Evolutionary conservation across 2,113 vertebrate genomes (phyloP).

Genomic region (Indicator maculatus): DNA sequence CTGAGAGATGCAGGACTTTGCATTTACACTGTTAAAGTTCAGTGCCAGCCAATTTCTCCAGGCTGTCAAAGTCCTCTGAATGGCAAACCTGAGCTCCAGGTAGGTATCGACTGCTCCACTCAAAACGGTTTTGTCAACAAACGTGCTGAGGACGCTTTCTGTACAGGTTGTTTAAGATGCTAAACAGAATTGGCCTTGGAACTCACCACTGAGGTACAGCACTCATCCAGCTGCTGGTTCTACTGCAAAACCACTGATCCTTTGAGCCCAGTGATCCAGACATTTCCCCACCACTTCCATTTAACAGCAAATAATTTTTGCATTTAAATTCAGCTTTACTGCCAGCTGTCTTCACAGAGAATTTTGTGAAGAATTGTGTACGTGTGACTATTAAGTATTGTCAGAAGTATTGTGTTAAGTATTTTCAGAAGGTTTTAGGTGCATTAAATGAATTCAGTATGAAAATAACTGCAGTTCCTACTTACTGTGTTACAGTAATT

Average conservation of each 20-base stretch:
- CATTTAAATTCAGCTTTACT: not conserved
- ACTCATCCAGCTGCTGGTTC: not conserved
- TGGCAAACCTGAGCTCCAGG: not conserved
- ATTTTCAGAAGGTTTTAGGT: not conserved
- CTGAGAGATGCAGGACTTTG: not conserved
- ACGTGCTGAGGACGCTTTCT: not conserved
- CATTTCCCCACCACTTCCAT: not conserved
- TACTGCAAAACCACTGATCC: not conserved
- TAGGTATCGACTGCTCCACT: not conserved
- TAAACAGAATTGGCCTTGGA: not conserved
- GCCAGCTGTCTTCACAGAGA: not conserved
- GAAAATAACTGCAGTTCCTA: not conserved
- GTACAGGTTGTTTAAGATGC: not conserved
- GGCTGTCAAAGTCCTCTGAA: not conserved
- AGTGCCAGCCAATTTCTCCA: not conserved
- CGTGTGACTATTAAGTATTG: not conserved
- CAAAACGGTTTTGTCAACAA: not conserved
- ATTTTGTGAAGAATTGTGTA: not conserved
- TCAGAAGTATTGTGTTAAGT: not conserved
- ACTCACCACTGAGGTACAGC: not conserved
- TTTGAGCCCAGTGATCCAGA: not conserved
- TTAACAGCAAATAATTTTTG: not conserved
- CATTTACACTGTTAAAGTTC: not conserved
- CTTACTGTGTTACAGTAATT: constrained; percentile 3
- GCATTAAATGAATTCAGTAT: not conserved